These are phyloP conservation scores for Lindbergichthys nudifrons DNA, from an alignment of 2,797 vertebrate species.

Conservation along the genomic window DNA sequence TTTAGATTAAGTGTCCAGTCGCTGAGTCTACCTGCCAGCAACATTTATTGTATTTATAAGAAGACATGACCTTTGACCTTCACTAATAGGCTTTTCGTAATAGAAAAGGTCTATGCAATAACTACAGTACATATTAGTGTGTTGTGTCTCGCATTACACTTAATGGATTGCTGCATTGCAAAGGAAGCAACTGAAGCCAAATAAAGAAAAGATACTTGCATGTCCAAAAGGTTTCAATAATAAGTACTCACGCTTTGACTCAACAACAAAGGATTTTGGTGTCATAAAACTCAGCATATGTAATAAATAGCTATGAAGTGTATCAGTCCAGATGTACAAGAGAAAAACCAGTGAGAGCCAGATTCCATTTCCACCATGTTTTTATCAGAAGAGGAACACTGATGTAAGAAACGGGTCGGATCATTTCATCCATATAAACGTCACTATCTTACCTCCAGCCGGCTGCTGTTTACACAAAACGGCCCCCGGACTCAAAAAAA, in stretches of 20 bases:
- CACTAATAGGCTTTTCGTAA: slow-evolving; percentile 8
- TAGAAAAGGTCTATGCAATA: slow-evolving; percentile 25
- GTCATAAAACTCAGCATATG: slow-evolving; percentile 32
- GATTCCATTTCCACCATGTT: slow-evolving; percentile 45
- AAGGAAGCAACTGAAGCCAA: slow-evolving; percentile 20
- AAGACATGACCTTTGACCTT: slow-evolving; percentile 6
- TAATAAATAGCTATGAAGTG: slow-evolving; percentile 1
- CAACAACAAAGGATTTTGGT: slow-evolving; percentile 26
- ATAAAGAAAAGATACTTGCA: slow-evolving; percentile 15
- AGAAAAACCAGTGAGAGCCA: slow-evolving; percentile 6
- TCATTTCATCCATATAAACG: slow-evolving; percentile 46
- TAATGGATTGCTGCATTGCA: slow-evolving; percentile 34
- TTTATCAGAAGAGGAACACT: slow-evolving; percentile 37
- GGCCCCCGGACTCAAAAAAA: slow-evolving; percentile 65
- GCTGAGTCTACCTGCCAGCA: slow-evolving; percentile 7
- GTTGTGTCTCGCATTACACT: slow-evolving; percentile 1
- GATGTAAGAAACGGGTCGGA: slow-evolving; percentile 38
- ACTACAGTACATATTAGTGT: slow-evolving; percentile 2
- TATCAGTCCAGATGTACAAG: slow-evolving; percentile 19
- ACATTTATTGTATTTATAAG: not conserved
- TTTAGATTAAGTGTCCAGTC: not conserved
- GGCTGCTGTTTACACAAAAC: slow-evolving; percentile 66
- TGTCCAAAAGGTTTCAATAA: slow-evolving; percentile 40
- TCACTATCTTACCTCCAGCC: slow-evolving; percentile 56
- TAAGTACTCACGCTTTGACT: slow-evolving; percentile 18